Percentiles rank a stretch among this genome's conserved stretches.
phyloP scores from a whole-genome alignment of 2,888 invertebrate genomes.

The Torymus aiolomorphi region DNA sequence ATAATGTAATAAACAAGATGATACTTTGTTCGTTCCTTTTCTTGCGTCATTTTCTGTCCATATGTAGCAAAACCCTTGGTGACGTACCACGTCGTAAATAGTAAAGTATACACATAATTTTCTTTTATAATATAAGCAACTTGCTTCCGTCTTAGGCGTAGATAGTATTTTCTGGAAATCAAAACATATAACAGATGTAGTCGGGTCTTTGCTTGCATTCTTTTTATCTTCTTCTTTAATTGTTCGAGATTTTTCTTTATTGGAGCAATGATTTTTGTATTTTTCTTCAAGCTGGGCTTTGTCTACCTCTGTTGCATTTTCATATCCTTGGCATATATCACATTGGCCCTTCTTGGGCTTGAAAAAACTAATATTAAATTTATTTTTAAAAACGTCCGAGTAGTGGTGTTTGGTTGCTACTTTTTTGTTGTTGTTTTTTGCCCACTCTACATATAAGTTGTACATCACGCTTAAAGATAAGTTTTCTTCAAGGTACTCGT shows the following conservation, averaged over 20 bases:
- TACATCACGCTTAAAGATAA: conserved; percentile 41
- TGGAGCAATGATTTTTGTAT: conserved; percentile 13
- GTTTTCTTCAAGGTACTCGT: conserved; percentile 39
- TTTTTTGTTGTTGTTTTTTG: conserved; percentile 4
- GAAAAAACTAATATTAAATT: conserved; percentile 51
- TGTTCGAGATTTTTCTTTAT: conserved; percentile 12
- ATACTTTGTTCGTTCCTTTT: no score
- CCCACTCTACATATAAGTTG: conserved; percentile 36
- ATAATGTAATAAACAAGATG: no score
- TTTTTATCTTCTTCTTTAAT: background rate
- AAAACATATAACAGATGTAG: conserved; percentile 26
- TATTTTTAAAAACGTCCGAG: conserved; percentile 39
- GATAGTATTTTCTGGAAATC: conserved; percentile 38
- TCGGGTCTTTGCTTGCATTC: background rate
- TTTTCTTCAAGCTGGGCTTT: conserved; percentile 42
- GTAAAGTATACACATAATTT: no score
- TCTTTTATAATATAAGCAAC: conserved; percentile 53
- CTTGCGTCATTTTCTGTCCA: no score
- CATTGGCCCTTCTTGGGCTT: conserved; percentile 62
- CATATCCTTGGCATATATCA: conserved; percentile 60
- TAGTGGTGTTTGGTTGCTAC: conserved; percentile 38
- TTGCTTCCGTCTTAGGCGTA: conserved; percentile 37
- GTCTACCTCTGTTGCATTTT: conserved; percentile 62
- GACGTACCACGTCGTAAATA: no score
- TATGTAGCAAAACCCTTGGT: no score